These are phyloP conservation scores for Ctenicera cuprea DNA, from an alignment of 2,888 invertebrate species.

Conservation along the genomic window DNA sequence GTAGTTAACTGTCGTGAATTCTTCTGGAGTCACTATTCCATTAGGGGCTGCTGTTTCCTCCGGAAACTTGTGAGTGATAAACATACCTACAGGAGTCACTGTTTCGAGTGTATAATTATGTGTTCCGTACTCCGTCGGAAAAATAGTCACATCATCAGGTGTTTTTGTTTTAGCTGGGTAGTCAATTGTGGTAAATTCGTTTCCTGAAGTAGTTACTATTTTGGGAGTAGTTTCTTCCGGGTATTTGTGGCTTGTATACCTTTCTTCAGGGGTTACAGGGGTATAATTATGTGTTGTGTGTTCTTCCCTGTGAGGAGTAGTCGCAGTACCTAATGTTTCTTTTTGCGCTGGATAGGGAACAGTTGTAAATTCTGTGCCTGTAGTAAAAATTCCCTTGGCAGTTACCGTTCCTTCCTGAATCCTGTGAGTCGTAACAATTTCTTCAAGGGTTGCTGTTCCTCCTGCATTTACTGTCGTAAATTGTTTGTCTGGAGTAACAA, in stretches of 20 bases:
- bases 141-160: neutral
- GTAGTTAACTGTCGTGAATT: neutral
- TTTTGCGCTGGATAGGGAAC: neutral
- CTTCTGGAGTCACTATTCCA: neutral
- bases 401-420: neutral
- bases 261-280: neutral
- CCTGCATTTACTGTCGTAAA: neutral
- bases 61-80: neutral
- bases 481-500: too few species aligned
- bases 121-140: neutral
- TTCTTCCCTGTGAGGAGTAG: slow-evolving; percentile 1
- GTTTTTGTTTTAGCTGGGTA: neutral
- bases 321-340: neutral
- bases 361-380: slow-evolving; percentile 6
- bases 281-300: neutral
- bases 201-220: neutral
- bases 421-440: neutral
- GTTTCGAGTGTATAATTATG: neutral
- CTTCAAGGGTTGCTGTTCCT: neutral
- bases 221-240: neutral
- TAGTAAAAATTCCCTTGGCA: neutral
- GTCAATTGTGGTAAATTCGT: neutral
- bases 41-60: neutral
- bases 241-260: too few species aligned
- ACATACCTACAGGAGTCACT: slow-evolving; percentile 7